phyloP scores from a whole-genome alignment of 2,113 vertebrate genomes.

The Phaethon lepturus region DNA sequence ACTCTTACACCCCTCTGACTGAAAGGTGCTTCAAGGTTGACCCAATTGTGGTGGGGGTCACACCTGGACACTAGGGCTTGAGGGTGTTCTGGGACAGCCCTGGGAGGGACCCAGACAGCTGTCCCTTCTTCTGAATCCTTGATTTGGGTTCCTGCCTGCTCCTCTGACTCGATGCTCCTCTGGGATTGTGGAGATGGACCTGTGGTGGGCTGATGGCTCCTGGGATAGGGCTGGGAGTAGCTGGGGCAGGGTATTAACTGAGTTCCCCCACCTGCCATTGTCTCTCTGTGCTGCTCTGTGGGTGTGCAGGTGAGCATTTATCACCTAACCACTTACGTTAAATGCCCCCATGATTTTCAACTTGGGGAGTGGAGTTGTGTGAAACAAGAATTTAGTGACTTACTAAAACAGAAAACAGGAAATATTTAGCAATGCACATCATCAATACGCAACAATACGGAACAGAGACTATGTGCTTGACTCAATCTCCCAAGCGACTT shows the following conservation, averaged over 20 bases:
- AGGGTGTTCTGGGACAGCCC: neutral
- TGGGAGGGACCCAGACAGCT: neutral
- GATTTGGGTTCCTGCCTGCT: neutral
- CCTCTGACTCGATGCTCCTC: neutral
- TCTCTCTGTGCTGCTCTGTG: neutral
- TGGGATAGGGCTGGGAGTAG: neutral
- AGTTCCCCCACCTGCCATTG: neutral
- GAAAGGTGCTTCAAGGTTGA: neutral
- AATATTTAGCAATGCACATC: neutral
- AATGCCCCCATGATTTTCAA: neutral
- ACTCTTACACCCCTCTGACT: neutral
- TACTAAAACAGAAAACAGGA: neutral
- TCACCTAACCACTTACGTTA: neutral
- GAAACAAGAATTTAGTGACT: neutral
- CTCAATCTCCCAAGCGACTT: neutral
- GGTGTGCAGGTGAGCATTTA: accelerated
- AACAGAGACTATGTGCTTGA: neutral
- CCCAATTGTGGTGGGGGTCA: neutral
- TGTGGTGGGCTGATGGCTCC: neutral
- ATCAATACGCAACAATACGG: neutral
- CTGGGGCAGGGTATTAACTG: neutral
- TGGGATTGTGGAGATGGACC: neutral
- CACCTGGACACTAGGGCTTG: no score
- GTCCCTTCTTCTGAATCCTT: neutral
- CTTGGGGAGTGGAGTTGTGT: neutral